A percentile compares a stretch with the other conserved stretches of the same genome.
These are phyloP conservation scores for Andrena bicolor DNA, from an alignment of 2,888 invertebrate species.

Conservation along the genomic window DNA sequence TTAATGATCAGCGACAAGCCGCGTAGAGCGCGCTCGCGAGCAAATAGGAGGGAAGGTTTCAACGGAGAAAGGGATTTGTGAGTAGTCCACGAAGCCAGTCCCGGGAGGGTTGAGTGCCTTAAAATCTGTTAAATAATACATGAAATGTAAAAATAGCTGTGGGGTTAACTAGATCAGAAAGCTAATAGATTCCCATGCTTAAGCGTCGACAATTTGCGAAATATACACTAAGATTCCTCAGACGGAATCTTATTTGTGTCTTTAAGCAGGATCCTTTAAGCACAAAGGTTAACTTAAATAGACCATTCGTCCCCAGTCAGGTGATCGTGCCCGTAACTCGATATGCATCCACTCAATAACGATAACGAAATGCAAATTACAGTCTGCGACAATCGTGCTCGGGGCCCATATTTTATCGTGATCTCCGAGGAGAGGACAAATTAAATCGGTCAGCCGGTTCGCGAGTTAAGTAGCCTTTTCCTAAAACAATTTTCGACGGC, in stretches of 20 bases:
- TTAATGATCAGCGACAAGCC: conserved; percentile 31
- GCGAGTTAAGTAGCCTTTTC: conserved; percentile 12
- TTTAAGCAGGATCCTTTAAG: no score
- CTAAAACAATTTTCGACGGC: conserved; percentile 16
- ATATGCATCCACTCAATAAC: background rate
- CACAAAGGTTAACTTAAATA: no score
- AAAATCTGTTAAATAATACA: conserved; percentile 50
- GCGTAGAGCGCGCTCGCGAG: conserved; percentile 36
- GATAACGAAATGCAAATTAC: conserved; percentile 33
- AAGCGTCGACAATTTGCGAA: background rate
- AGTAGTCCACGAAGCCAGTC: conserved; percentile 34
- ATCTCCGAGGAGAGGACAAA: background rate
- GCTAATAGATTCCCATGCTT: background rate
- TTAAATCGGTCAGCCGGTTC: conserved; percentile 1
- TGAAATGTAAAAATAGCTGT: conserved; percentile 13
- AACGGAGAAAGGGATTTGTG: conserved; percentile 29
- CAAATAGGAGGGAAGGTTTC: conserved; percentile 17
- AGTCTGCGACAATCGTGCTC: background rate
- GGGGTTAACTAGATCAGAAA: conserved; percentile 18
- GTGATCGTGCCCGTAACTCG: background rate
- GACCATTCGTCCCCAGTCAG: no score
- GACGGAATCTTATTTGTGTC: no score
- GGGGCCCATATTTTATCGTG: background rate
- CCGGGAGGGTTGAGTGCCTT: conserved; percentile 25
- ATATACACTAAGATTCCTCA: background rate